Evolutionary conservation across 2,888 invertebrate species (phyloP).

Genomic region (Campoletis raptor): DNA sequence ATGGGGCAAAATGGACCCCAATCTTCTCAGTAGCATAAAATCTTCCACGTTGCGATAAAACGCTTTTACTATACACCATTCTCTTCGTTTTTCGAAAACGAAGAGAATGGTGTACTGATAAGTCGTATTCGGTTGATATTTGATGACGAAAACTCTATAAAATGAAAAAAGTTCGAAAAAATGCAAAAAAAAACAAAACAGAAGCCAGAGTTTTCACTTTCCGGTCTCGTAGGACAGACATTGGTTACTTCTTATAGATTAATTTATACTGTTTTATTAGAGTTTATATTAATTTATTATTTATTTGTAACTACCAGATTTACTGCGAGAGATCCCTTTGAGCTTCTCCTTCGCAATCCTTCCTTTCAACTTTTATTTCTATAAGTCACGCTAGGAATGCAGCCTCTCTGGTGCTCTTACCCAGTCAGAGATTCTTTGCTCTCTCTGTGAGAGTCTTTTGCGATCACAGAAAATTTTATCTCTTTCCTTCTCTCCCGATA

Average conservation of each 20-base stretch:
- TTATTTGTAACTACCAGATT: constrained; percentile 3
- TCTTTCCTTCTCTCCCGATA: background rate
- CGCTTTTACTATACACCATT: too few relatives aligned
- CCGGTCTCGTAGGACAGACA: too few relatives aligned
- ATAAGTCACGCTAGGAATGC: constrained; percentile 66
- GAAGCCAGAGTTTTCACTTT: too few relatives aligned
- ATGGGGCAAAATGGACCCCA: too few relatives aligned
- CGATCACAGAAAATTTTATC: constrained; percentile 51
- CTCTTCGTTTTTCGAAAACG: too few relatives aligned
- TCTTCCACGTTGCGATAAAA: too few relatives aligned
- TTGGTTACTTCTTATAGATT: background rate
- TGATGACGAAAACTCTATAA: too few relatives aligned
- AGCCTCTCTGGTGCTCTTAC: constrained; percentile 45
- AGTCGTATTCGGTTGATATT: too few relatives aligned
- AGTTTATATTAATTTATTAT: background rate
- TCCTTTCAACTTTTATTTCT: constrained; percentile 60
- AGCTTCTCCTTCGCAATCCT: constrained; percentile 25
- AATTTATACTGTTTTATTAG: background rate
- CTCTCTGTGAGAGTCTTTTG: constrained; percentile 50
- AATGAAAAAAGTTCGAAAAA: too few relatives aligned
- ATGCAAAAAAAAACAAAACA: too few relatives aligned
- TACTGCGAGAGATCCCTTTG: constrained; percentile 9
- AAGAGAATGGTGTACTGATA: too few relatives aligned
- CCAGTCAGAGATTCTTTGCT: constrained; percentile 30
- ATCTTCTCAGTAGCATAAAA: too few relatives aligned